These are phyloP conservation scores for Rhogogaster chlorosoma DNA, from an alignment of 2,888 invertebrate genomes.

Conservation along the genomic window DNA sequence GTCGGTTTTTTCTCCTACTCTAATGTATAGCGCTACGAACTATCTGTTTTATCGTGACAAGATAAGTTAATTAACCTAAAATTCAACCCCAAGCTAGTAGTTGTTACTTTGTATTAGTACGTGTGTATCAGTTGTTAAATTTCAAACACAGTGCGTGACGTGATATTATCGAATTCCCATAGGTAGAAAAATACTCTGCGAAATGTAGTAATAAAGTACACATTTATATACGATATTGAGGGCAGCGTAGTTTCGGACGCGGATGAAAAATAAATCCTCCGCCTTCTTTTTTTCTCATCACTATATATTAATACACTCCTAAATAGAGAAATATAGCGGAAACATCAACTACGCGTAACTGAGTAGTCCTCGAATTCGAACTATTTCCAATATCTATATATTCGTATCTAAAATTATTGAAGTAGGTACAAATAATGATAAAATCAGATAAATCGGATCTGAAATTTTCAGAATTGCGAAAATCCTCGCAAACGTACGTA, in stretches of 20 bases:
- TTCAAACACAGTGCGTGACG: not conserved
- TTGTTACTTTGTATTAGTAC: not conserved
- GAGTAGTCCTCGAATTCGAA: not conserved
- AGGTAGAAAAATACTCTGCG: not conserved
- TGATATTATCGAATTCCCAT: slow-evolving; percentile 22
- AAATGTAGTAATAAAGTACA: not conserved
- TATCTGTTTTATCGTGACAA: not conserved
- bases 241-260: not conserved
- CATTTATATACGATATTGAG: not conserved
- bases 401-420: not conserved
- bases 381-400: not conserved
- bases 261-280: not conserved
- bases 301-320: not conserved
- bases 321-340: not conserved
- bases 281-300: not conserved
- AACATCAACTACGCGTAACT: not conserved
- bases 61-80: slow-evolving; percentile 3
- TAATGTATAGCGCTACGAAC: not conserved
- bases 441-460: not conserved
- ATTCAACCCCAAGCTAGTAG: not conserved
- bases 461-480: not conserved
- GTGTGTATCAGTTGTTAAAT: not conserved
- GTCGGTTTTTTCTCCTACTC: not conserved
- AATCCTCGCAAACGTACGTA: not conserved
- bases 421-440: not conserved